Percentiles rank a stretch among this genome's conserved stretches.
phyloP scores from a whole-genome alignment of 2,797 vertebrate species.

The Gouania willdenowi region DNA sequence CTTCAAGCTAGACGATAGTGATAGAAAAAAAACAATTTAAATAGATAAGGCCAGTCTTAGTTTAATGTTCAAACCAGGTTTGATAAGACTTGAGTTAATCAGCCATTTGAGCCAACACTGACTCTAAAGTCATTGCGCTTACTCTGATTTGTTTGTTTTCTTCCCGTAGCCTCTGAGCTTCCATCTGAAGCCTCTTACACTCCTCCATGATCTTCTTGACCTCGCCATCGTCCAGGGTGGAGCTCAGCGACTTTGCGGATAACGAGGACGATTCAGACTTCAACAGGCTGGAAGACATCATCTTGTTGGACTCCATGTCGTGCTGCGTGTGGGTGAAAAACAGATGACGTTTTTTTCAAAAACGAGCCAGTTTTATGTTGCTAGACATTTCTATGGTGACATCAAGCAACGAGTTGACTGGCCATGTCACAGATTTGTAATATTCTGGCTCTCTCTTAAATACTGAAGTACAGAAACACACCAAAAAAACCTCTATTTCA shows the following conservation, averaged over 20 bases:
- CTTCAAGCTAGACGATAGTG: too few species aligned
- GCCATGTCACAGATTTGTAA: background rate
- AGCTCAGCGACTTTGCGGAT: constrained; percentile 85
- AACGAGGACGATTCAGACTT: constrained; percentile 89
- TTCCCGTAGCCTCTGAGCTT: constrained; percentile 95
- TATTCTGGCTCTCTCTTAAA: constrained; percentile 1
- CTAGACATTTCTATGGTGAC: constrained; percentile 15
- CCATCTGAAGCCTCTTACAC: constrained; percentile 92
- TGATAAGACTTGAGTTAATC: too few species aligned
- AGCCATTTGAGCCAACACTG: background rate
- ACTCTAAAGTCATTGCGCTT: constrained; percentile 27
- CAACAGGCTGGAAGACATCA: constrained; percentile 86
- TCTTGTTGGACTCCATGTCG: constrained; percentile 94
- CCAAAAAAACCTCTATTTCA: constrained; percentile 5
- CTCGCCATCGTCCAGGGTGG: constrained; percentile 89
- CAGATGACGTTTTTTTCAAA: too few species aligned
- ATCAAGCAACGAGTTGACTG: constrained; percentile 9
- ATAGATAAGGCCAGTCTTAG: too few species aligned
- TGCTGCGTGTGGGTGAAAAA: constrained; percentile 83
- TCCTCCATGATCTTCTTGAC: constrained; percentile 97
- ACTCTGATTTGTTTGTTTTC: constrained; percentile 97
- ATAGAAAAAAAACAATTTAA: too few species aligned
- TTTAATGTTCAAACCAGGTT: too few species aligned
- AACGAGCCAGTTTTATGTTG: constrained; percentile 2
- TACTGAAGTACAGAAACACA: background rate